Percentiles rank a stretch among this genome's conserved stretches.
Conservation (phyloP, 2,888 invertebrate species). For the Calameuta filiformis region DNA sequence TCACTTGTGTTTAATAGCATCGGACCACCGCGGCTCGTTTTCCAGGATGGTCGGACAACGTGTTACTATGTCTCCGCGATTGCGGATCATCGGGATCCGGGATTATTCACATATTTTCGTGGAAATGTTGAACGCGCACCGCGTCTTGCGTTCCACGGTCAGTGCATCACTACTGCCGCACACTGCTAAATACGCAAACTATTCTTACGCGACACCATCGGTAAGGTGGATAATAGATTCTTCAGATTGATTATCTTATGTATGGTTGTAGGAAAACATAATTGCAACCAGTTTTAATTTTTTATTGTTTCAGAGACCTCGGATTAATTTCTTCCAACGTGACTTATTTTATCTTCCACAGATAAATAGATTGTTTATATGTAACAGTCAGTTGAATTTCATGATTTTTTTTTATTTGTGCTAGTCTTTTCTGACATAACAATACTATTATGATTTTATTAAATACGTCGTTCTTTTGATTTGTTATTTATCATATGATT, state of each 20-base stretch:
- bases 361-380: background rate
- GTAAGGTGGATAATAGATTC: constrained; percentile 25
- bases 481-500: background rate
- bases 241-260: background rate
- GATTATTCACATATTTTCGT: constrained; percentile 33
- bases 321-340: background rate
- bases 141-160: constrained; percentile 45
- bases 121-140: constrained; percentile 41
- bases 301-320: background rate
- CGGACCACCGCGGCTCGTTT: background rate
- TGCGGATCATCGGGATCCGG: constrained; percentile 19
- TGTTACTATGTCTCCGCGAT: constrained; percentile 9
- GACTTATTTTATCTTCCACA: background rate
- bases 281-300: background rate
- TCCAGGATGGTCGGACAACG: background rate
- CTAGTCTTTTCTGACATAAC: background rate
- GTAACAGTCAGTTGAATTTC: background rate
- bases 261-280: background rate
- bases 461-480: background rate
- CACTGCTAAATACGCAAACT: constrained; percentile 30
- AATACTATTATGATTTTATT: background rate
- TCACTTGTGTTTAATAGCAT: background rate
- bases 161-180: constrained; percentile 41
- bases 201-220: constrained; percentile 25
- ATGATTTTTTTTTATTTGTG: background rate